Percentiles rank a stretch among this genome's conserved stretches.
Evolutionary conservation across 2,888 invertebrate species (phyloP).

Genomic region (Microctonus aethiopoides): DNA sequence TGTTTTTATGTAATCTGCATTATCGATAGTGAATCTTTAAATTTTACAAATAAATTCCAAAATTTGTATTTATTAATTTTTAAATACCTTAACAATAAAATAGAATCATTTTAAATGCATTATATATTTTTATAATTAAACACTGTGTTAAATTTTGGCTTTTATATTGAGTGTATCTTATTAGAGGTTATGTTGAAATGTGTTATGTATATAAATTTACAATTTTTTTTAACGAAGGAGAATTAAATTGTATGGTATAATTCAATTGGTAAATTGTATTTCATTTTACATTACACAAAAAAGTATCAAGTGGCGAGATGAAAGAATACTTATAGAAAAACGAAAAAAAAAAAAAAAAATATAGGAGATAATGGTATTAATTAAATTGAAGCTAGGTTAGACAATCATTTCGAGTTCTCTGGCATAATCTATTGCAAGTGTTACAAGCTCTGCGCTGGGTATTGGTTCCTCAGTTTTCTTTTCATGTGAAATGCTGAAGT

Average conservation of each 20-base stretch:
- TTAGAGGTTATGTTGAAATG: too few species aligned
- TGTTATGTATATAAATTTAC: too few species aligned
- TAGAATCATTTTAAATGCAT: too few species aligned
- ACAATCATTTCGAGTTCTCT: conserved; percentile 99
- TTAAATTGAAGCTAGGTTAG: conserved; percentile 67
- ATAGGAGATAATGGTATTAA: conserved; percentile 17
- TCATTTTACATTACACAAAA: conserved; percentile 41
- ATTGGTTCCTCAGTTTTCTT: conserved; percentile 82
- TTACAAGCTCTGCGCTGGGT: conserved; percentile 90
- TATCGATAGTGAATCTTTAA: not conserved
- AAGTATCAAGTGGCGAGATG: conserved; percentile 33
- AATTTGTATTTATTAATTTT: too few species aligned
- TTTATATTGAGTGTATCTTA: too few species aligned
- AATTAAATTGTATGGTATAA: not conserved
- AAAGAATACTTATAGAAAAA: conserved; percentile 36
- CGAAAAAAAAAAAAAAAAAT: conserved; percentile 43
- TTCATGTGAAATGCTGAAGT: conserved; percentile 81
- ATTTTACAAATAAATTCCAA: too few species aligned
- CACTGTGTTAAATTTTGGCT: too few species aligned
- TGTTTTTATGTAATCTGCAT: conserved; percentile 21
- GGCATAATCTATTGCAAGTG: conserved; percentile 96
- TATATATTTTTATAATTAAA: too few species aligned
- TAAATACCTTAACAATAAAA: too few species aligned
- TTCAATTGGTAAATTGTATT: conserved; percentile 35
- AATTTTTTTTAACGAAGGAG: too few species aligned